Evolutionary conservation across 2,888 invertebrate species (phyloP), one percentile per base, ranked within the genome.

Genomic region (Panzeria rudis): DNA sequence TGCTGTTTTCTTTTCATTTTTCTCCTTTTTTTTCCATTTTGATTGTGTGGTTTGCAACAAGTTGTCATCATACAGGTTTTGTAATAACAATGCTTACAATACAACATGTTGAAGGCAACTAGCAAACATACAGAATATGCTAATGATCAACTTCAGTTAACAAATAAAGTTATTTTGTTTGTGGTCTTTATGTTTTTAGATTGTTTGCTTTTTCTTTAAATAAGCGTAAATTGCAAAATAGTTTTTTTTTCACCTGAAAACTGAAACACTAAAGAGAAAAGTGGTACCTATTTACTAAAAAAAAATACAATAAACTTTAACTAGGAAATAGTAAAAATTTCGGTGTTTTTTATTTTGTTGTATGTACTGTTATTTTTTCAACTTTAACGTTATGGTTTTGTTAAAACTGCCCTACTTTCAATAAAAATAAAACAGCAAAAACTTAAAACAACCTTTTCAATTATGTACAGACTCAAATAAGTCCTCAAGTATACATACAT

Each of bases 321-420:
- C 73, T 38, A 68, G 80, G 71, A 76, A 84, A 72, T 72, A 62
- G 62, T 56, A 79, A n/a, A 61, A 76, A 52, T 61, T 80, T 79
- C 54, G 69, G 62, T 75, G 23, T 77, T 50, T 35, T 44, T 62
- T 75, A 0, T 62, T 47, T 56, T 62, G 9, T 61, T 73, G 8
- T 59, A 9, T 7, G 32, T 62, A 41, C 64, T 64, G 83, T 54
- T 78, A 54, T 66, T 52, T 79, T 38, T 59, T 64, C 50, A 62
- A 56, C 56, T 47, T n/a, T 23, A 64, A 52, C 41, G 25, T 76
- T 72, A 79, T 71, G 75, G 59, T 61, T 54, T 69, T 68, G 52
- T 73, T 50, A 32, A 73, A 71, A 75, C 25, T 83, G 79, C 75
- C 86, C 64, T 44, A 61, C 62, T 76, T 81, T 73, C 38, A 68